Percentiles rank a stretch among this genome's conserved stretches.
Conservation (phyloP, 2,113 vertebrate genomes). For the Raja brachyura region DNA sequence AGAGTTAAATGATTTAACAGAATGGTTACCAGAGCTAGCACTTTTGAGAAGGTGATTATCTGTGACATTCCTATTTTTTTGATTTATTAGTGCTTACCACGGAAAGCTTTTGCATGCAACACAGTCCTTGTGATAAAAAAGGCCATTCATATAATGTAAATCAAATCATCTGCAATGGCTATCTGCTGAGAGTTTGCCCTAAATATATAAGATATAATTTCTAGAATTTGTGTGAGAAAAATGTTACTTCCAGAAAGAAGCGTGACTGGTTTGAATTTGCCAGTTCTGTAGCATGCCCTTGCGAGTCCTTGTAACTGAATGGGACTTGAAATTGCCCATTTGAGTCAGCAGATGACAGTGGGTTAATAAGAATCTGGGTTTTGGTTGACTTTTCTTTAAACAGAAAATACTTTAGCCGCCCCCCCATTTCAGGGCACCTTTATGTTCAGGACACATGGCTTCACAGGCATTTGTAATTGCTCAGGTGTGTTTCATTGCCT, state of each 20-base stretch:
- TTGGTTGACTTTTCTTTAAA: not conserved
- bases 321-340: not conserved
- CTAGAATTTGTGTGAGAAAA: not conserved
- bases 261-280: constrained; percentile 1
- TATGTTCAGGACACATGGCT: too few relatives aligned
- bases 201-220: not conserved
- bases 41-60: not conserved
- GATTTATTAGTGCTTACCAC: not conserved
- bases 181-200: not conserved
- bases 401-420: too few relatives aligned
- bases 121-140: not conserved
- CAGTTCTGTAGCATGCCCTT: not conserved
- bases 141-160: not conserved
- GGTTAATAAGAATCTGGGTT: not conserved
- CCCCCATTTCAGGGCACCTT: too few relatives aligned
- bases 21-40: not conserved
- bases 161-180: not conserved
- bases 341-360: not conserved
- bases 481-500: too few relatives aligned
- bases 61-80: not conserved
- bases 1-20: not conserved
- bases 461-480: too few relatives aligned
- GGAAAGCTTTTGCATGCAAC: not conserved
- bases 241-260: not conserved
- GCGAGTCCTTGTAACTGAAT: not conserved